Base-by-base conservation (phyloP, 2,113 vertebrate species). In the Cairina moschata region DNA sequence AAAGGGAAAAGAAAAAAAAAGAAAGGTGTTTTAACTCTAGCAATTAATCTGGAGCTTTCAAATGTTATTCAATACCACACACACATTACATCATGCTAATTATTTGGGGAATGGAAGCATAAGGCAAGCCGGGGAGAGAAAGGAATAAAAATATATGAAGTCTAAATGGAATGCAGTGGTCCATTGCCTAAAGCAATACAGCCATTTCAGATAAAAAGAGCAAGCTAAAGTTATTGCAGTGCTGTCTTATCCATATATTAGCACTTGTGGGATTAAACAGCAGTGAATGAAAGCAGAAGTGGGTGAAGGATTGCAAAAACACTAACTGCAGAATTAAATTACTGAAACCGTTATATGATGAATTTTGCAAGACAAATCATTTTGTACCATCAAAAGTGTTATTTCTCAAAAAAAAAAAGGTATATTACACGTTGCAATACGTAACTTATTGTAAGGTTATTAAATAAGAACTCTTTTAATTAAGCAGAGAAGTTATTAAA, bases 1-100 rank as follows among this genome's bases (percentile, higher is more conserved):
- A 38, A 25, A 3, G 14, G 3, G 1, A 6, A 0, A 0, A 2
- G 18, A 0, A 0, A 2, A 28, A 40, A 8, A 10, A 55, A 59
- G 13, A 55, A 92, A 56, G 34, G 21, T 90, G 31, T 72, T 96
- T 89, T 93, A 86, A 84, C 46, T 82, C 62, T 76, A 73, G 40
- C 46, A 94, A 82, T 93, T 93, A 86, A 50, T 78, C 6, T 4
- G 77, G 83, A 83, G 34, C n/a, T 93, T 86, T 93, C 58, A 77
- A 74, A 21, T 92, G 50, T 76, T 84, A 66, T 73, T 86, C 38
- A 75, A 20, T 69, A n/a, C 28, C 58, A 79, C 58, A 54, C 25
- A 42, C 16, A 25, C 1, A 2, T 90, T 92, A 46, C 40, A 72
- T 60, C 7, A 1, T 91, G 71, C 77, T 82, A 86, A 92, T 96